Percentiles rank a stretch among this genome's conserved stretches.
These are phyloP conservation scores for Pitangus sulphuratus DNA, from an alignment of 2,797 vertebrate species.

Conservation along the genomic window DNA sequence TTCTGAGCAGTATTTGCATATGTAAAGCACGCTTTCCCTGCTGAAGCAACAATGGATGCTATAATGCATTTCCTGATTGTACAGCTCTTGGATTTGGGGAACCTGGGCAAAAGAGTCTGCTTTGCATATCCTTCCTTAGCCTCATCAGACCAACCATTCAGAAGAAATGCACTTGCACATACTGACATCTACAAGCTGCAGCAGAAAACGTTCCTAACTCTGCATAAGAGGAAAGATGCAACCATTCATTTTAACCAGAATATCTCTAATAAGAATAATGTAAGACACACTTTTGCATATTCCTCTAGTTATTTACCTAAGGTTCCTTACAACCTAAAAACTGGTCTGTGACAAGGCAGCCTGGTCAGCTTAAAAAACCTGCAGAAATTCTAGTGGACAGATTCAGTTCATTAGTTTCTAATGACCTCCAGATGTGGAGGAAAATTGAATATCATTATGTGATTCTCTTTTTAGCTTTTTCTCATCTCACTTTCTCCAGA, in stretches of 20 bases:
- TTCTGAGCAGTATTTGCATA: constrained; percentile 76
- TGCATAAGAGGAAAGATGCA: background rate
- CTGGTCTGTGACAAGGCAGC: background rate
- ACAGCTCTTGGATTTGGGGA: constrained; percentile 34
- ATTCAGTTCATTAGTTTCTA: background rate
- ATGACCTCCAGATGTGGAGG: background rate
- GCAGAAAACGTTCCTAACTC: background rate
- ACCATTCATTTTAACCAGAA: background rate
- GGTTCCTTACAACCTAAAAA: background rate
- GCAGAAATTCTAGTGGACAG: background rate
- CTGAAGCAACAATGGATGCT: constrained; percentile 66
- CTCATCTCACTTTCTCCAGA: background rate
- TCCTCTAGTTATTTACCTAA: background rate
- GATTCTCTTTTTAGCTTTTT: background rate
- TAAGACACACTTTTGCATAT: background rate
- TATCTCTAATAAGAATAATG: background rate
- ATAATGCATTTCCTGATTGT: constrained; percentile 72
- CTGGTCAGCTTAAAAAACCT: background rate
- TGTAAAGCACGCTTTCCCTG: constrained; percentile 71
- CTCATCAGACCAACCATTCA: constrained; percentile 71
- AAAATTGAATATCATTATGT: background rate
- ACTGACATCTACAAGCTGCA: background rate
- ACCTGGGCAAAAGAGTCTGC: constrained; percentile 47
- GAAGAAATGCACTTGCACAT: constrained; percentile 34
- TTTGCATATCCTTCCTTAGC: constrained; percentile 55